Percentiles rank a stretch among this genome's conserved stretches.
phyloP scores from a whole-genome alignment of 2,113 vertebrate species.

The Hippopotamus amphibius region DNA sequence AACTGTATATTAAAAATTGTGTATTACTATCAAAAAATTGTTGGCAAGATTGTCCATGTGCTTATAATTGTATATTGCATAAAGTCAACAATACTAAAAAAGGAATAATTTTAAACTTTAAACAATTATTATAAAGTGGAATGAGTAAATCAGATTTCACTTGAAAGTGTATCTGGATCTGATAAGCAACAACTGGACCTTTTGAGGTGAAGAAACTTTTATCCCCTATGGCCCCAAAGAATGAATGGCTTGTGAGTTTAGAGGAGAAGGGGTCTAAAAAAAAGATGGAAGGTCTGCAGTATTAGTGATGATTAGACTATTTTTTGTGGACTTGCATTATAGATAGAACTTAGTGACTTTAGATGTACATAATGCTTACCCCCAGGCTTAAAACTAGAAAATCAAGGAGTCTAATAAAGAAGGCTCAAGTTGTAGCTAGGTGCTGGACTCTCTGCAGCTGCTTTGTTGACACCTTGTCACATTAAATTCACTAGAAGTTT shows the following conservation, averaged over 20 bases:
- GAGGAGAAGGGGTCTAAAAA: not conserved
- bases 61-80: not conserved
- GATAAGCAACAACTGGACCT: not conserved
- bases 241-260: not conserved
- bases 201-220: not conserved
- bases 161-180: not conserved
- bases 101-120: not conserved
- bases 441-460: not conserved
- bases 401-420: not conserved
- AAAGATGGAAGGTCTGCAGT: not conserved
- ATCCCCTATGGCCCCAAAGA: not conserved
- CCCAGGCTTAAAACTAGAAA: not conserved
- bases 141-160: not conserved
- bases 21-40: not conserved
- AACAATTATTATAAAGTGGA: not conserved
- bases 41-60: not conserved
- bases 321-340: not conserved
- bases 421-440: not conserved
- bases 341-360: not conserved
- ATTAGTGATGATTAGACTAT: not conserved
- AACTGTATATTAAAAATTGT: not conserved
- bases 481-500: constrained; percentile 34
- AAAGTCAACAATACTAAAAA: not conserved
- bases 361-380: not conserved
- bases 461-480: constrained; percentile 40